These are phyloP conservation scores for Scolanthus callimorphus DNA, from an alignment of 92 coral and sea anemone species.

Conservation along the genomic window DNA sequence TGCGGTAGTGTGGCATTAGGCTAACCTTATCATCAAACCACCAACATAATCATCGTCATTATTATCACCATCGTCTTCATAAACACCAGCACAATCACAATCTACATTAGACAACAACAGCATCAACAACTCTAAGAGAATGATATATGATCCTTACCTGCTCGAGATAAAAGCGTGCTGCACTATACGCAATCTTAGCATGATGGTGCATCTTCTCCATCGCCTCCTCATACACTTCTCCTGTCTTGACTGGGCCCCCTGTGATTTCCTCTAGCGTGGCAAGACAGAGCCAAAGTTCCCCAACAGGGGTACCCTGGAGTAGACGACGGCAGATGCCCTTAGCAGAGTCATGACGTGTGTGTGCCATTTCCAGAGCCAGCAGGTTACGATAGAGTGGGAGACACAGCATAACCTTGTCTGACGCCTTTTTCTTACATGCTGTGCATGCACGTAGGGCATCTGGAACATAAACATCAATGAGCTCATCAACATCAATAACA, in stretches of 20 bases:
- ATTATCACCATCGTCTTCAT: neutral
- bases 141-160: slow-evolving; percentile 55
- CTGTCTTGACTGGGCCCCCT: slow-evolving; percentile 29
- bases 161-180: slow-evolving; percentile 72
- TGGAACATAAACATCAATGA: too few relatives aligned
- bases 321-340: slow-evolving; percentile 86
- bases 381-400: slow-evolving; percentile 93
- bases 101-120: too few relatives aligned
- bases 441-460: slow-evolving; percentile 89
- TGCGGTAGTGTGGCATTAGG: too few relatives aligned
- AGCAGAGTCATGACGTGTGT: slow-evolving; percentile 70
- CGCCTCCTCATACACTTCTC: slow-evolving; percentile 58
- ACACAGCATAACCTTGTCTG: slow-evolving; percentile 41
- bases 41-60: too few relatives aligned
- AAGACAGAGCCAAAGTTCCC: slow-evolving; percentile 78
- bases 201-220: slow-evolving; percentile 53
- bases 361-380: slow-evolving; percentile 87
- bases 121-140: too few relatives aligned
- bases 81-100: neutral
- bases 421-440: slow-evolving; percentile 12
- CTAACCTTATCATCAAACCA: too few relatives aligned
- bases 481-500: too few relatives aligned
- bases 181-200: slow-evolving; percentile 71
- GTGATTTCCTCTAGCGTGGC: slow-evolving; percentile 72
- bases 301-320: slow-evolving; percentile 52